These are phyloP conservation scores for Leptinotarsa rubiginosa DNA, from an alignment of 2,888 invertebrate species.

Conservation along the genomic window DNA sequence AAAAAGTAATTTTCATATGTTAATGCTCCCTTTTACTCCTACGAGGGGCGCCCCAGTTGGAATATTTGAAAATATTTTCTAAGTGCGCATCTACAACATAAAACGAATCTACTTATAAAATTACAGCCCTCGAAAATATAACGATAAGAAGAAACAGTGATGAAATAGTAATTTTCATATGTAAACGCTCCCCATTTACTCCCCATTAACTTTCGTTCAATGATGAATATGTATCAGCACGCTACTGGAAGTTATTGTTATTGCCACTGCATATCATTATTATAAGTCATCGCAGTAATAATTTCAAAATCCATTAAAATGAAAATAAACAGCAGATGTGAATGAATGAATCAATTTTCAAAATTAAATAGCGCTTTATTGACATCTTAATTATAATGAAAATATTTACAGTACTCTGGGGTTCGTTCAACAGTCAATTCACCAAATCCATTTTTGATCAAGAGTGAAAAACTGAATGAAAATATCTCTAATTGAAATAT, in stretches of 20 bases:
- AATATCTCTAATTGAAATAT: not conserved
- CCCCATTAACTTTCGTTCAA: no score
- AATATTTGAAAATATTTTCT: no score
- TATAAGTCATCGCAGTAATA: constrained; percentile 10
- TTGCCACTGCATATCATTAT: constrained; percentile 9
- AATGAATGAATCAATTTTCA: constrained; percentile 20
- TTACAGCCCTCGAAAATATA: no score
- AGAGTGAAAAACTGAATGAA: not conserved
- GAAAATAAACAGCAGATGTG: constrained; percentile 25
- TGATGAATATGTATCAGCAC: not conserved
- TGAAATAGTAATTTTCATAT: no score
- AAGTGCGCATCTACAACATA: no score
- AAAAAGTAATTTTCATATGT: no score
- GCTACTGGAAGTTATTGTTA: constrained; percentile 11
- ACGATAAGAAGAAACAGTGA: no score
- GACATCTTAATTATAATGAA: constrained; percentile 15
- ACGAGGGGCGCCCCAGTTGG: no score
- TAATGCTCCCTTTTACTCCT: no score
- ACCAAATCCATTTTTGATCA: constrained; percentile 18
- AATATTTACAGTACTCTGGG: constrained; percentile 12
- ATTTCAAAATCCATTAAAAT: constrained; percentile 19
- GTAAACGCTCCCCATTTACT: no score
- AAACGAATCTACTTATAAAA: no score
- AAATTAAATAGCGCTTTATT: constrained; percentile 16
- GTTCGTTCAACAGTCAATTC: constrained; percentile 21